These are phyloP conservation scores for Gymnoscelis rufifasciata DNA, from an alignment of 2,888 invertebrate species.

Conservation along the genomic window DNA sequence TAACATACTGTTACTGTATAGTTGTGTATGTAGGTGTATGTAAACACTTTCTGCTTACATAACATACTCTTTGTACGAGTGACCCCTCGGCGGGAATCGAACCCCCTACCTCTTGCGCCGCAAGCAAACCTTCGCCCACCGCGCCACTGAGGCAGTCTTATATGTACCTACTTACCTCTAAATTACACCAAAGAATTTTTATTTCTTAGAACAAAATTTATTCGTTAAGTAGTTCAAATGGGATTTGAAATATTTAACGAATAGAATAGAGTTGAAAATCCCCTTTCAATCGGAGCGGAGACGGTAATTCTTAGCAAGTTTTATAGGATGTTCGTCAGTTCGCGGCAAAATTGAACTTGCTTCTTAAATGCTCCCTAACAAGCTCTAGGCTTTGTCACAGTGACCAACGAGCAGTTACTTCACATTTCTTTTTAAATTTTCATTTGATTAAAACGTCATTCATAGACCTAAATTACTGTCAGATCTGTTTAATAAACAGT, in stretches of 20 bases:
- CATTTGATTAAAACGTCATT: not conserved
- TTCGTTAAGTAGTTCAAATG: conserved; percentile 11
- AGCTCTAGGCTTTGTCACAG: conserved; percentile 22
- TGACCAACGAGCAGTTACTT: not conserved
- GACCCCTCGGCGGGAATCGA: too few relatives aligned
- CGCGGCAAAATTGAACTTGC: conserved; percentile 41
- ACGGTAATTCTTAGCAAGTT: conserved; percentile 40
- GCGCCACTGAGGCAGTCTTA: too few relatives aligned
- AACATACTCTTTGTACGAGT: too few relatives aligned
- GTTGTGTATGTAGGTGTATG: too few relatives aligned
- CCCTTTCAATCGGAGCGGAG: conserved; percentile 30
- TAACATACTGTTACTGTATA: too few relatives aligned
- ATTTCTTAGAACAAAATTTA: not conserved
- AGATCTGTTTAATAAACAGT: too few relatives aligned
- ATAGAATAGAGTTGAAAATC: conserved; percentile 33
- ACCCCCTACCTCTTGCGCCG: too few relatives aligned
- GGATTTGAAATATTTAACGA: too few relatives aligned
- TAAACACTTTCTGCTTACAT: too few relatives aligned
- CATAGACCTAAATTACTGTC: too few relatives aligned
- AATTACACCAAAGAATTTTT: not conserved
- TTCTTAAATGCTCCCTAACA: conserved; percentile 42
- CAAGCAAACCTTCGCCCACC: too few relatives aligned
- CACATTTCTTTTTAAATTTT: not conserved
- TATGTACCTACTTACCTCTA: too few relatives aligned
- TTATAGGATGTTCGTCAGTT: conserved; percentile 43